Evolutionary conservation across 2,113 vertebrate genomes (phyloP).

Genomic region (Sorex fumeus): DNA sequence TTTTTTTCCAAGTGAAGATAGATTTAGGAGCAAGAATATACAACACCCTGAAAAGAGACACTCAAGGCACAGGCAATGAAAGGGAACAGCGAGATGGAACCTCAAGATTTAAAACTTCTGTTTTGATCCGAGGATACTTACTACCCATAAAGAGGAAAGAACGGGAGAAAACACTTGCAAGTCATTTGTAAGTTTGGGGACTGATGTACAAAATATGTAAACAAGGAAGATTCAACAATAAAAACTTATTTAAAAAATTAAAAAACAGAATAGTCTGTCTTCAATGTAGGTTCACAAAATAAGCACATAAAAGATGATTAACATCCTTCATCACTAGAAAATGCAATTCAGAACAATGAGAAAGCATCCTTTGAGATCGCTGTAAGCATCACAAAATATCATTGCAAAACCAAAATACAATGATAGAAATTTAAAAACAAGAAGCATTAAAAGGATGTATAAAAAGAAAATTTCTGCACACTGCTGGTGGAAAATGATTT

Average conservation of each 20-base stretch:
- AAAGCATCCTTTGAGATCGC: neutral
- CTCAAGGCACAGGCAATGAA: neutral
- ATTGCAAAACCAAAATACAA: neutral
- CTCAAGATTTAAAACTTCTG: conserved; percentile 30
- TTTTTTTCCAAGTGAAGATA: neutral
- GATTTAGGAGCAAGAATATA: neutral
- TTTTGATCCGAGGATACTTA: conserved; percentile 34
- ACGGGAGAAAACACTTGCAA: neutral
- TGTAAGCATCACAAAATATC: neutral
- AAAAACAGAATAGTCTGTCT: neutral
- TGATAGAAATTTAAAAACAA: neutral
- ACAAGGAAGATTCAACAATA: conserved; percentile 52
- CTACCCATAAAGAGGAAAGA: conserved; percentile 24
- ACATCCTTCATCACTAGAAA: conserved; percentile 27
- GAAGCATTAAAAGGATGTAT: neutral
- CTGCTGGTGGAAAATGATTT: neutral
- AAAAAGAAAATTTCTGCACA: neutral
- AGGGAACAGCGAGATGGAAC: neutral
- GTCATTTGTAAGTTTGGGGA: neutral
- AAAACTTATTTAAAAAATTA: conserved; percentile 38
- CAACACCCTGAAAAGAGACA: neutral
- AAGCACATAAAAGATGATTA: neutral
- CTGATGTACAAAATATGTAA: conserved; percentile 35
- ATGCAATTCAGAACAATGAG: conserved; percentile 18
- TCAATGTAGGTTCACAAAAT: conserved; percentile 14